Percentiles rank a stretch among this genome's conserved stretches.
phyloP scores from a whole-genome alignment of 2,888 invertebrate genomes.

The Pristionchus entomophagus region DNA sequence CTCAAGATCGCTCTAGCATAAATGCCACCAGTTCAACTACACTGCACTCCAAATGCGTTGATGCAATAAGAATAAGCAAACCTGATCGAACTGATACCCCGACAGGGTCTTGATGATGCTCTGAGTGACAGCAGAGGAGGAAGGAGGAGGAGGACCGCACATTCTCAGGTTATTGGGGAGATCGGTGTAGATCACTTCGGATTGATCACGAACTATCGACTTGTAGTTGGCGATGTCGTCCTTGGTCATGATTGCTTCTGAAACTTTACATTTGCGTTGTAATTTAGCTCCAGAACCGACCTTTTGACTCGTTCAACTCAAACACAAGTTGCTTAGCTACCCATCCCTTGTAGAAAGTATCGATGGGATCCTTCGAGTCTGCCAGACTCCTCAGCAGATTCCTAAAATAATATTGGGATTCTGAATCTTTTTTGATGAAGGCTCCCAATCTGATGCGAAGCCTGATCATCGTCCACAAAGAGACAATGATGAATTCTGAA shows the following conservation, averaged over 20 bases:
- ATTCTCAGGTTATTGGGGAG: conserved; percentile 81
- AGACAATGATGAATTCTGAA: too few species aligned
- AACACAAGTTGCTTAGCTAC: conserved; percentile 52
- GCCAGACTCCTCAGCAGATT: conserved; percentile 57
- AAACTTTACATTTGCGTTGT: neutral
- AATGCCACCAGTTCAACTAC: too few species aligned
- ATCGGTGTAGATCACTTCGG: conserved; percentile 74
- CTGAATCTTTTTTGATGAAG: too few species aligned
- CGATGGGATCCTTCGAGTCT: conserved; percentile 51
- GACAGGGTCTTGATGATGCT: conserved; percentile 85
- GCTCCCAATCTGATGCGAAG: too few species aligned
- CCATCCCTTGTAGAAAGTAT: conserved; percentile 58
- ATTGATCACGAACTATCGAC: conserved; percentile 40
- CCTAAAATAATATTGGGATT: conserved; percentile 36
- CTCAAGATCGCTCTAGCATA: too few species aligned
- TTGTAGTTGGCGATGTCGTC: conserved; percentile 51
- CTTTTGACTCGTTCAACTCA: conserved; percentile 57
- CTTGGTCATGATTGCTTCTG: conserved; percentile 49
- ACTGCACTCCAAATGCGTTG: too few species aligned
- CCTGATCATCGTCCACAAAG: neutral
- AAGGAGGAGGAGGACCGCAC: conserved; percentile 87
- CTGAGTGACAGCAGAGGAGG: conserved; percentile 86
- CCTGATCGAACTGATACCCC: conserved; percentile 40
- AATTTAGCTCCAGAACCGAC: neutral
- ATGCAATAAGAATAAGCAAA: neutral